phyloP scores from a whole-genome alignment of 2,888 invertebrate species.

The Calameuta pallipes region DNA sequence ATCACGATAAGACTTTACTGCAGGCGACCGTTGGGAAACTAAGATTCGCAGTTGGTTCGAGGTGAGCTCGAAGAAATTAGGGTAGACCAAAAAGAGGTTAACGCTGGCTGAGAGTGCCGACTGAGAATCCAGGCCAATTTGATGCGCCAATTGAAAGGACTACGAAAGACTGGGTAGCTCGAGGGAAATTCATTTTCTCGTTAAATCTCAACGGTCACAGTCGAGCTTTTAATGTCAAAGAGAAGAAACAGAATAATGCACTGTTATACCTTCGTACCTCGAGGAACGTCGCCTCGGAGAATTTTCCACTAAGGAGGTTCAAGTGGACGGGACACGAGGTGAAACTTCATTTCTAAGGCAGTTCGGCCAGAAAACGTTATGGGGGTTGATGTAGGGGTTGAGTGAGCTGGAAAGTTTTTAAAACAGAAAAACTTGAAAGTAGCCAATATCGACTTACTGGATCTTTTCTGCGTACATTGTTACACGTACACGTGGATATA shows the following conservation, averaged over 20 bases:
- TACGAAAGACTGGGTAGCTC: not conserved
- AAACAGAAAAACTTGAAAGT: constrained; percentile 1
- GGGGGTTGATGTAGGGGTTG: not conserved
- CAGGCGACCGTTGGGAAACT: constrained; percentile 22
- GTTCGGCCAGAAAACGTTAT: not conserved
- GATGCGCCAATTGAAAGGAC: constrained; percentile 6
- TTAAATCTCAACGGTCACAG: not conserved
- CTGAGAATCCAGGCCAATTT: constrained; percentile 34
- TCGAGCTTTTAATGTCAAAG: not conserved
- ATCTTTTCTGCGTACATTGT: not conserved
- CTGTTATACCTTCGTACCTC: not conserved
- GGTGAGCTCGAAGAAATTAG: not conserved
- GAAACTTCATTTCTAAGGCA: not conserved
- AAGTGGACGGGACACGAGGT: not conserved
- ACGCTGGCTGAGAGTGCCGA: not conserved
- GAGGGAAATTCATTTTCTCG: not conserved
- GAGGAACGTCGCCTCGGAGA: not conserved
- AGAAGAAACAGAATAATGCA: not conserved
- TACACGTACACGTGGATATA: not conserved
- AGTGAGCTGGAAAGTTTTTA: not conserved
- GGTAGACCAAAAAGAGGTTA: not conserved
- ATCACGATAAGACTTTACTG: constrained; percentile 41
- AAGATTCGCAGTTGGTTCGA: constrained; percentile 31
- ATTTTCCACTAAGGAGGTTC: not conserved
- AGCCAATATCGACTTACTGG: not conserved